A percentile compares a stretch with the other conserved stretches of the same genome.
These are phyloP conservation scores for Tokudaia muenninki DNA, from an alignment of 2,797 vertebrate genomes.

Conservation along the genomic window DNA sequence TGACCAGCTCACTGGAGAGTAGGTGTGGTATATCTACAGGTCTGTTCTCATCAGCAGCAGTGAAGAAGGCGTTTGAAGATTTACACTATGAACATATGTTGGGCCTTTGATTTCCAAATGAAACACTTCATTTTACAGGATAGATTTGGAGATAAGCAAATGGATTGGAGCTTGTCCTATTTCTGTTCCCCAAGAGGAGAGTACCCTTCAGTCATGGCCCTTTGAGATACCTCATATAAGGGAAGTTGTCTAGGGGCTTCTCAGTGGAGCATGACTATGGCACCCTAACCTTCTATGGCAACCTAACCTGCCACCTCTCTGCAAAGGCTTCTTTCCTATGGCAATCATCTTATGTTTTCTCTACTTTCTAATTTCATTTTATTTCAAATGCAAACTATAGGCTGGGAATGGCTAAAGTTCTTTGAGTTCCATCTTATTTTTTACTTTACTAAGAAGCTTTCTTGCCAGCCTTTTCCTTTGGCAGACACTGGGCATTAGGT, in stretches of 20 bases:
- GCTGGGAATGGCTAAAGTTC: background rate
- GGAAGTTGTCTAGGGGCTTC: background rate
- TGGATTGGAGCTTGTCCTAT: background rate
- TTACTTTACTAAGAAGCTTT: background rate
- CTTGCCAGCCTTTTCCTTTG: background rate
- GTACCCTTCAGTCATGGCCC: background rate
- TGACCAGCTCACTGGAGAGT: background rate
- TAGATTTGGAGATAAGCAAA: background rate
- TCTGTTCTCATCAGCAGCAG: background rate
- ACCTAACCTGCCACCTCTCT: background rate
- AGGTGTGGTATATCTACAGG: background rate
- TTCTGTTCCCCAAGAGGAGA: background rate
- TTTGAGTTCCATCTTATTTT: background rate
- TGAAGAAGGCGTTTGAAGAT: background rate
- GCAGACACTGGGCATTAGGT: background rate
- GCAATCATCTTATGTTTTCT: background rate
- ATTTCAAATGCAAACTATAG: background rate
- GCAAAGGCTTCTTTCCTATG: rapidly evolving
- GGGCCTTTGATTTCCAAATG: background rate
- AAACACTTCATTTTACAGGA: background rate
- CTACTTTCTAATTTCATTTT: background rate
- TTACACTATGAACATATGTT: background rate
- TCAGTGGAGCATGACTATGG: background rate
- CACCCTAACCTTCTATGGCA: background rate
- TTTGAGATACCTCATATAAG: background rate